Base-by-base conservation (phyloP, 1,140 invertebrate genomes). In the Scaptodrosophila lebanonensis region DNA sequence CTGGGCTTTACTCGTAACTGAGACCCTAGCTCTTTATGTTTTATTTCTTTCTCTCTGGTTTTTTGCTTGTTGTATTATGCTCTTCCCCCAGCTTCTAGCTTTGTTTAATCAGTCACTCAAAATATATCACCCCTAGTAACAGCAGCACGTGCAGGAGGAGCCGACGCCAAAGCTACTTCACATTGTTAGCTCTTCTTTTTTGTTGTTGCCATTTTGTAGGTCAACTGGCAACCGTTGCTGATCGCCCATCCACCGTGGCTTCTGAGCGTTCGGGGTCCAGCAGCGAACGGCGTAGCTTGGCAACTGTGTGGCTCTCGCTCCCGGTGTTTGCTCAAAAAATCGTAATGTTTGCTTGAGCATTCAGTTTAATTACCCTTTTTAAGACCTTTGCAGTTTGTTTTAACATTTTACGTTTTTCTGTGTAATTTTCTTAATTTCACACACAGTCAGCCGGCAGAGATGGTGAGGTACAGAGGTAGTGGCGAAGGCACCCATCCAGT, bases 301-400 rank as follows among this genome's bases (percentile, higher is more conserved):
- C n/a, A n/a, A n/a, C n/a, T n/a, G 22, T 25, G 8, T 25, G 36
- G n/a, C 15, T 12, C 18, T 25, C n/a, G 8, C 20, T 54, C 27
- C 32, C 45, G 45, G 39, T 35, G 36, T 45, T 45, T 40, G 17
- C 18, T 13, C 39, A 36, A 44, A 27, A 38, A 45, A 18, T 17
- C 33, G 20, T 48, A 51, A 60, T 66, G 44, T 75, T 66, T 70
- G 47, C 53, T 52, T 49, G 33, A 76, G 54, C 62, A 63, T 70
- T 76, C 52, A 59, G 61, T 76, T 70, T 70, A 70, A 69, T 76
- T 77, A 77, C 57, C 62, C 29, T 11, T 44, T 40, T 64, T 51
- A 36, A 47, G 48, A 44, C 20, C 29, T 64, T 57, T 35, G 35
- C 69, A 43, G 48, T 54, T 60, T 65, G 56, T 72, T 67, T 68